These are phyloP conservation scores for Cynaeus angustus DNA, from an alignment of 2,888 invertebrate species.

Conservation along the genomic window DNA sequence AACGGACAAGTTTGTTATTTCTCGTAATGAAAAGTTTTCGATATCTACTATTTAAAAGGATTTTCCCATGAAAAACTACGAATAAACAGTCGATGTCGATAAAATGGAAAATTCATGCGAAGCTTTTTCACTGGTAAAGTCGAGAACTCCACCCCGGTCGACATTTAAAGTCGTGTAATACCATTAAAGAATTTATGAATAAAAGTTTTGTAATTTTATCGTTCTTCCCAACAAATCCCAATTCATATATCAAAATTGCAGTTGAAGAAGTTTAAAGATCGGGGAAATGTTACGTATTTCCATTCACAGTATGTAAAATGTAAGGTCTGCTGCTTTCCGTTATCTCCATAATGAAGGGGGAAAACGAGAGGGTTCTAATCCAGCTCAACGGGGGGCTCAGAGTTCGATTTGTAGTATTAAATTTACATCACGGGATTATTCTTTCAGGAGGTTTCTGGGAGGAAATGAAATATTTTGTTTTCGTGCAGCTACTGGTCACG, in stretches of 20 bases:
- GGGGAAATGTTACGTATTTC: constrained; percentile 11
- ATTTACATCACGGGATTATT: constrained; percentile 25
- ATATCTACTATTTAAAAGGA: not conserved
- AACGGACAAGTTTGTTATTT: not conserved
- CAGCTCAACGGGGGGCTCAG: constrained; percentile 5
- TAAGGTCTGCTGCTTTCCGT: constrained; percentile 5
- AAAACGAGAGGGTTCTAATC: constrained; percentile 21
- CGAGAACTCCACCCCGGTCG: constrained; percentile 4
- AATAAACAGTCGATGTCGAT: not conserved
- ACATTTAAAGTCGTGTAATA: constrained; percentile 4
- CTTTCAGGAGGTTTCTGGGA: constrained; percentile 8
- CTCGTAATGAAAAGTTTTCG: not conserved
- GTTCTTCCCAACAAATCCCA: constrained; percentile 1
- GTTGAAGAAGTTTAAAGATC: constrained; percentile 17
- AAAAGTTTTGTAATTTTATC: constrained; percentile 15
- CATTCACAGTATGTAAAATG: constrained; percentile 19
- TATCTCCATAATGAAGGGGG: constrained; percentile 13
- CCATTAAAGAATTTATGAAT: constrained; percentile 15
- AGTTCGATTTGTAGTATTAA: constrained; percentile 21
- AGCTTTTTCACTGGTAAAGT: not conserved
- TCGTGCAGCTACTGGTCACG: not conserved
- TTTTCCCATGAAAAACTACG: constrained; percentile 2
- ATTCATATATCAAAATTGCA: constrained; percentile 29
- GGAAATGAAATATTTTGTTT: constrained; percentile 14
- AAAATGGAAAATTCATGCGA: constrained; percentile 15